A percentile compares a stretch with the other conserved stretches of the same genome.
Evolutionary conservation across 2,797 vertebrate species (phyloP).

Genomic region (Neostethus bicornis): DNA sequence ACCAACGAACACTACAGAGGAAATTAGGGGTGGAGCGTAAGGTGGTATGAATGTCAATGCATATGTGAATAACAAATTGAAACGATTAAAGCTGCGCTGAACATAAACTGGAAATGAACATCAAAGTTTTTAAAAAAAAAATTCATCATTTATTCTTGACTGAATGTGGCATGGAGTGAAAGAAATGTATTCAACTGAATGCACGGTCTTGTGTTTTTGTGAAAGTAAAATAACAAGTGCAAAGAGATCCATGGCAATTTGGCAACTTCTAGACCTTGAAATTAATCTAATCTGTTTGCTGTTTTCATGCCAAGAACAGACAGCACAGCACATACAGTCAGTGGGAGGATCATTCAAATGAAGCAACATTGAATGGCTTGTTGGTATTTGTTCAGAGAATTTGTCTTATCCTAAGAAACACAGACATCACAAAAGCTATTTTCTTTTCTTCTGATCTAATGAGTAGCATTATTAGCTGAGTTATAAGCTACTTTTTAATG

Average conservation of each 20-base stretch:
- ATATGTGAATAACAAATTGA: conserved; percentile 38
- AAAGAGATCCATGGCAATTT: conserved; percentile 6
- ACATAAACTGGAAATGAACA: conserved; percentile 43
- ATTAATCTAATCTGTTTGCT: conserved; percentile 16
- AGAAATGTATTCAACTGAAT: conserved; percentile 49
- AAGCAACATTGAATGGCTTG: conserved; percentile 3
- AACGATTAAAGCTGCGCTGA: conserved; percentile 36
- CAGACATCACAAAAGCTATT: not conserved
- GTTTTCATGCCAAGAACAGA: conserved; percentile 15
- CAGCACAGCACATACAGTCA: conserved; percentile 10
- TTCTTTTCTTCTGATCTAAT: not conserved
- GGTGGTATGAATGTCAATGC: too few relatives aligned
- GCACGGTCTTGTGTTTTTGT: conserved; percentile 10
- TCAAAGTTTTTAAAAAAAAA: conserved; percentile 43
- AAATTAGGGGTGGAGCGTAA: too few relatives aligned
- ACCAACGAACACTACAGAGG: too few relatives aligned
- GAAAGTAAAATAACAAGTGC: not conserved
- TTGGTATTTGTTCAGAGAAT: conserved; percentile 9
- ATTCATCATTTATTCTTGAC: conserved; percentile 29
- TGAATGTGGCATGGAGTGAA: conserved; percentile 34
- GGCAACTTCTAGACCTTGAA: conserved; percentile 15
- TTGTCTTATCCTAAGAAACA: conserved; percentile 1
- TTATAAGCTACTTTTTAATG: not conserved
- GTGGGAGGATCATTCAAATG: conserved; percentile 12
- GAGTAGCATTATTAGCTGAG: not conserved